Conservation (phyloP, 2,113 vertebrate genomes). For the Myrmecobius fasciatus region DNA sequence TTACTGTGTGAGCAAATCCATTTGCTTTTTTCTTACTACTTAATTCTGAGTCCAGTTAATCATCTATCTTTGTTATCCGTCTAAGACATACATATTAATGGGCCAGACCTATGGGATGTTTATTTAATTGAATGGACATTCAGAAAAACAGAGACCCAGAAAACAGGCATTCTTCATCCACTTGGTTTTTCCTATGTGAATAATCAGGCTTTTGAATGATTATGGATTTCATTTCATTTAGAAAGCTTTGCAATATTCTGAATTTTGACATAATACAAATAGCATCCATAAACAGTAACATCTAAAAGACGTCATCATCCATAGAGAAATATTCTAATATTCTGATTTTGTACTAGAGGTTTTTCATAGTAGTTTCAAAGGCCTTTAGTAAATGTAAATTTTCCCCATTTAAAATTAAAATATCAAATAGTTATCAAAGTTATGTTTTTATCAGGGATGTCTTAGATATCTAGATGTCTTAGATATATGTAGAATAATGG, state of each 20-base stretch:
- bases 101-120: not conserved
- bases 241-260: not conserved
- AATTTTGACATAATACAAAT: not conserved
- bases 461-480: not conserved
- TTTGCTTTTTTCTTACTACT: not conserved
- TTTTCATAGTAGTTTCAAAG: not conserved
- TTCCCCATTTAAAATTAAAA: not conserved
- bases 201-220: not conserved
- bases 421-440: not conserved
- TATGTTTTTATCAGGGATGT: not conserved
- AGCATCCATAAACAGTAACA: not conserved
- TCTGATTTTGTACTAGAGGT: not conserved
- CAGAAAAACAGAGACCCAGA: too few species aligned
- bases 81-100: not conserved
- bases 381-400: too few species aligned
- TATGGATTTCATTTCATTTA: not conserved
- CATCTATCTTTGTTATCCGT: not conserved
- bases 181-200: not conserved
- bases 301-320: not conserved
- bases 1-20: not conserved
- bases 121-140: not conserved
- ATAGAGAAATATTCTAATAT: not conserved
- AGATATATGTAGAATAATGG: not conserved
- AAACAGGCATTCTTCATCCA: not conserved
- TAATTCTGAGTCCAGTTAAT: not conserved